Conservation (phyloP, 1,140 invertebrate genomes). For the Ooceraea biroi region DNA sequence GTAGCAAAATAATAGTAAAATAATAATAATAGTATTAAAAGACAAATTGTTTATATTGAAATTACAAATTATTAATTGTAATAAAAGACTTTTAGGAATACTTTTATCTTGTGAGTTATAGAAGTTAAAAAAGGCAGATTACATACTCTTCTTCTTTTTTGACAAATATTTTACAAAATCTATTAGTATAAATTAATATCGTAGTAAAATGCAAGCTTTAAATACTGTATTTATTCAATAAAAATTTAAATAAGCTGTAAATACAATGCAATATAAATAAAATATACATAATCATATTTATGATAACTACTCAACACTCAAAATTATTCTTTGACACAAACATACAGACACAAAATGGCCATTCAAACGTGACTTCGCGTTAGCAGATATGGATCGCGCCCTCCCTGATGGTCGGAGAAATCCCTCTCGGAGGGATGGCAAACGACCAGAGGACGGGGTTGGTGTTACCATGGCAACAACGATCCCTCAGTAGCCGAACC, state of each 20-base stretch:
- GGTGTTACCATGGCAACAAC: slow-evolving; percentile 83
- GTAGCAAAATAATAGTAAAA: too few relatives aligned
- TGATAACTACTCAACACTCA: neutral
- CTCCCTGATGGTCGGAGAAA: slow-evolving; percentile 70
- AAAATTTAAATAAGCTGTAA: slow-evolving; percentile 22
- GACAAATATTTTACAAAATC: slow-evolving; percentile 7
- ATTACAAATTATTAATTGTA: too few relatives aligned
- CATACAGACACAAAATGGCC: slow-evolving; percentile 79
- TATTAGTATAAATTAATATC: neutral
- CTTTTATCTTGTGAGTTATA: too few relatives aligned
- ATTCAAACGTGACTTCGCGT: slow-evolving; percentile 81
- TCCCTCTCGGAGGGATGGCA: slow-evolving; percentile 74
- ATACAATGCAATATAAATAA: neutral
- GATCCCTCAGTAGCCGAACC: slow-evolving; percentile 84
- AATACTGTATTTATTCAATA: neutral
- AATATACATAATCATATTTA: neutral
- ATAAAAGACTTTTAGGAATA: too few relatives aligned
- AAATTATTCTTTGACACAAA: slow-evolving; percentile 46
- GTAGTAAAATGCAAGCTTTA: neutral
- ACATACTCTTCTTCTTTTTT: neutral
- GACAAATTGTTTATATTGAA: too few relatives aligned
- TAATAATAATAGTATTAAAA: too few relatives aligned
- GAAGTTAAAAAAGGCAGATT: neutral
- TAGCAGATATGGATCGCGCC: slow-evolving; percentile 83
- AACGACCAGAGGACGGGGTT: slow-evolving; percentile 78